Evolutionary conservation across 2,113 vertebrate genomes (phyloP), one percentile per base, ranked within the genome.

Genomic region (Psophia crepitans): DNA sequence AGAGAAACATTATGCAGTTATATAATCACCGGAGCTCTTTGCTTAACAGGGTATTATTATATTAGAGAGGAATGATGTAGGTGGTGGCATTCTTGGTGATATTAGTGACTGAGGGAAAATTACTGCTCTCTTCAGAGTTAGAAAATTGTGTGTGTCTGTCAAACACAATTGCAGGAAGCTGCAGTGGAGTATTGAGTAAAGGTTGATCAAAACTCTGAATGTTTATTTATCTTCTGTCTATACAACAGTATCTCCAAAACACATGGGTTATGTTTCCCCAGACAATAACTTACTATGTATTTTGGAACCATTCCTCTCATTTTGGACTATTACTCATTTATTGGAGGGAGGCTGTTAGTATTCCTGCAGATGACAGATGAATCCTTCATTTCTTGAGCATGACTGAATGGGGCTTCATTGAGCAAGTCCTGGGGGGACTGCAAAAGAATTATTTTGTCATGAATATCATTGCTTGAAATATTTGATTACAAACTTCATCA

Each of bases 51-150:
- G 26, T 90, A 53, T 92, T 93, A 96, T 84, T 92, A 92, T 46
- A 92, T 93, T 96, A 96, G 65, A 94, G 88, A 81, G 28, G 54
- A 93, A 89, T 82, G 61, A 87, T 75, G 86, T 95, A 92, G 83
- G 73, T 92, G 83, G 89, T 91, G 76, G 87, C 75, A 90, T 80
- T 97, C 92, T 89, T 90, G 33, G 81, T 90, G 95, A 93, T 96
- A 76, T 61, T 91, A 93, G 69, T 87, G 73, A 92, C 69, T 96
- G 77, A 92, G 18, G 44, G 83, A 97, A 97, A 95, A 94, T 96
- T 75, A 93, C 60, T 84, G 54, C 73, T 95, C 83, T 93, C 86
- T 84, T 91, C 87, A 82, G 86, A 96, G 84, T 90, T 61, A 87
- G 94, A n/a, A 93, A 93, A 97, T 87, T 75, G 61, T 87, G 24